Evolutionary conservation across 2,888 invertebrate genomes (phyloP).

Genomic region (Standfussiana lucernea): DNA sequence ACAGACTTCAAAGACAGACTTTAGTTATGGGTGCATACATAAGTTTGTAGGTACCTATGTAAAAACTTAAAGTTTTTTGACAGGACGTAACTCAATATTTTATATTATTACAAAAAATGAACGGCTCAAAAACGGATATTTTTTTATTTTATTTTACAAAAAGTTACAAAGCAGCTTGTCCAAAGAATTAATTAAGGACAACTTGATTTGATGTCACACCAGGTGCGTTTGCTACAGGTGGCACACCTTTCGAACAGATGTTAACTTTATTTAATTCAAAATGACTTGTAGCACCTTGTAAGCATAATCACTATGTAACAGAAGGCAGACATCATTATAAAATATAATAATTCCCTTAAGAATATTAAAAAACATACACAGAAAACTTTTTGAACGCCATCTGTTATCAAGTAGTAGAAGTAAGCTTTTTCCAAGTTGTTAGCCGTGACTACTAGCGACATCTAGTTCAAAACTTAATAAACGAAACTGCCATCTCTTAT

Average conservation of each 20-base stretch:
- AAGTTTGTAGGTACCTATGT: background rate
- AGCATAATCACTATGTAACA: background rate
- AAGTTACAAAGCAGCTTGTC: background rate
- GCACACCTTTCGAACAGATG: conserved; percentile 34
- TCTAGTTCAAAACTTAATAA: conserved; percentile 7
- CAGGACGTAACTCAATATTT: background rate
- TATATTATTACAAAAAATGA: background rate
- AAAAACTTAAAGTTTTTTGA: background rate
- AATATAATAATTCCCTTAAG: background rate
- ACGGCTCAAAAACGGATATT: too few relatives aligned
- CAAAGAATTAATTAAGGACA: background rate
- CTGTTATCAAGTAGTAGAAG: conserved; percentile 45
- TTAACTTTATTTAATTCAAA: background rate
- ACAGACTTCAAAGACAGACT: too few relatives aligned
- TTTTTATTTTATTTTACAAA: background rate
- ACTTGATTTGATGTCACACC: conserved; percentile 25
- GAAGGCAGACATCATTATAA: too few relatives aligned
- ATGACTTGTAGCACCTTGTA: background rate
- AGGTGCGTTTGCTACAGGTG: conserved; percentile 39
- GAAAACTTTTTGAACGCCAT: background rate
- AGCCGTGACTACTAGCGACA: conserved; percentile 17
- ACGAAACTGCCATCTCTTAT: conserved; percentile 38
- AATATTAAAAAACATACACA: background rate
- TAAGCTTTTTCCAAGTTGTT: background rate
- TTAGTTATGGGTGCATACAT: background rate